Evolutionary conservation across 2,888 invertebrate species (phyloP).

Genomic region (Arctia plantaginis): DNA sequence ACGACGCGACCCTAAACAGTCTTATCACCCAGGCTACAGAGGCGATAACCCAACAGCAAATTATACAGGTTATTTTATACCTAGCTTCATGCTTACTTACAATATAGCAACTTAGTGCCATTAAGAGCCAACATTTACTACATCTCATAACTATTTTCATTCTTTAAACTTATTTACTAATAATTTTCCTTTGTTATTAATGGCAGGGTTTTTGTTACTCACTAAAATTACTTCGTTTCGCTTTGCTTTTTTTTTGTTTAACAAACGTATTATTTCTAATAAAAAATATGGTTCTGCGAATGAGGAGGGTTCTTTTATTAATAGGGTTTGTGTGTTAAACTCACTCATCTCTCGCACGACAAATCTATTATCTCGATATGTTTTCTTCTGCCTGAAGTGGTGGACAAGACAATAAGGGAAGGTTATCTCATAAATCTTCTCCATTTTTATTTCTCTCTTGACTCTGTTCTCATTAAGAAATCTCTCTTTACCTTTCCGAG

Average conservation of each 20-base stretch:
- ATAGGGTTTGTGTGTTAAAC: neutral
- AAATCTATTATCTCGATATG: neutral
- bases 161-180: conserved; percentile 10
- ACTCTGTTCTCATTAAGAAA: neutral
- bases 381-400: neutral
- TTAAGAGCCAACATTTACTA: conserved; percentile 13
- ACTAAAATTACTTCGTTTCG: neutral
- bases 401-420: neutral
- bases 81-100: conserved; percentile 27
- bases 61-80: conserved; percentile 77
- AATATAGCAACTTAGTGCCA: conserved; percentile 25
- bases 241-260: conserved; percentile 11
- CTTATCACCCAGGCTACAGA: conserved; percentile 85
- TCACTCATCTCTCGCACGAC: neutral
- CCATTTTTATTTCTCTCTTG: too few relatives aligned
- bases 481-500: neutral
- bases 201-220: neutral
- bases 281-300: neutral
- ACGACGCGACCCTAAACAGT: conserved; percentile 84
- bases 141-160: conserved; percentile 18
- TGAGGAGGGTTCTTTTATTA: neutral
- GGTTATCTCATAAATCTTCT: neutral
- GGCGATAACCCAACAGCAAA: conserved; percentile 85
- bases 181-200: conserved; percentile 1
- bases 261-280: neutral